Base-by-base conservation (phyloP, 2,113 vertebrate species). In the Psilopogon haemacephalus region DNA sequence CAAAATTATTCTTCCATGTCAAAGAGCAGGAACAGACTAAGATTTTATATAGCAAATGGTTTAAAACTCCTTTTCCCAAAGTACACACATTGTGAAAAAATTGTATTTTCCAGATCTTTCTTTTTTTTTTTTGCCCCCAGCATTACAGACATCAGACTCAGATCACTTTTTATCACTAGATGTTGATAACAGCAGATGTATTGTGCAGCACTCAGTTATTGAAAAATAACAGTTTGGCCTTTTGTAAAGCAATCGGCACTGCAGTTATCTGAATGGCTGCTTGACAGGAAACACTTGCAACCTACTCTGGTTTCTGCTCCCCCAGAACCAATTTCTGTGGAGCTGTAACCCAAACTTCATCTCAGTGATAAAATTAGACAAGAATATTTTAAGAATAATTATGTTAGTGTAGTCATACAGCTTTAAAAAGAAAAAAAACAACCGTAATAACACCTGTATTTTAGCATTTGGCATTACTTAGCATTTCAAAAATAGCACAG, bases 251-350 rank as follows among this genome's bases (percentile, higher is more conserved):
- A 59, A 58, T 75, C 88, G 82, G 24, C 1, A 0, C 46, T 60
- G 9, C 54, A 86, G 30, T 89, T 78, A 58, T 30, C 52, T 70
- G 56, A 84, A 77, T 32, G 42, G 32, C 26, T 87, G 68, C 28
- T 79, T 93, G 74, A 85, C 19, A 75, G 78, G 40, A 96, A 33
- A 13, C 1, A 2, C 19, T 75, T 79, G 37, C 33, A 77, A 90
- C 48, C 60, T 93, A 72, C 89, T 60, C 89, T 92, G 35, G 28
- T 90, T 72, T 94, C 93, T 95, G 50, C 68, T 95, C 94, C 76
- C 60, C 23, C 27, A 79, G 78, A 80, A 48, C 9, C 0, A 3
- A 74, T 58, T 68, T 50, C 63, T 46, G 27, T n/a, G 44, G 60
- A 79, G 32, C 70, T 73, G 30, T 48, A 79, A 70, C 15, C 12